Conservation (phyloP, 2,888 invertebrate genomes). For the Harmothoe impar region DNA sequence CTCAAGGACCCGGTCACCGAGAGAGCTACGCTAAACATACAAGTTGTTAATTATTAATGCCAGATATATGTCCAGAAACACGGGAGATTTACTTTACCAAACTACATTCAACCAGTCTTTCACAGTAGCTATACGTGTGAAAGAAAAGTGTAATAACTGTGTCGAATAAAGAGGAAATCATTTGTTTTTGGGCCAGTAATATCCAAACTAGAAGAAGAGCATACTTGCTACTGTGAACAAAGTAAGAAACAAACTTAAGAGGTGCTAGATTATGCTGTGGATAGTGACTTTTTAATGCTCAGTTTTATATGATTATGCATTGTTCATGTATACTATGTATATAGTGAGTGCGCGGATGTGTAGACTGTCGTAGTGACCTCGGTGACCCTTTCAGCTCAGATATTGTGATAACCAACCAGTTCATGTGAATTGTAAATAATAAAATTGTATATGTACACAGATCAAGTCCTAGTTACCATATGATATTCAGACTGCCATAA, state of each 20-base stretch:
- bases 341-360: background rate
- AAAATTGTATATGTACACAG: conserved; percentile 6
- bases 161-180: background rate
- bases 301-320: background rate
- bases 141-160: background rate
- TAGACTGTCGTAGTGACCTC: background rate
- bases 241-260: background rate
- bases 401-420: conserved; percentile 26
- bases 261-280: conserved; percentile 38
- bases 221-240: background rate
- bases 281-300: conserved; percentile 17
- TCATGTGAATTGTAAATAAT: conserved; percentile 47
- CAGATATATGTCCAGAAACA: background rate
- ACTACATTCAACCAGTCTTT: conserved; percentile 22
- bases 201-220: background rate
- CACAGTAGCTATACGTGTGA: background rate
- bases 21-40: background rate
- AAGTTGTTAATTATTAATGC: background rate
- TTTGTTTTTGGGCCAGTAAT: background rate
- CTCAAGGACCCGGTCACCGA: background rate
- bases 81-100: background rate
- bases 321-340: background rate
- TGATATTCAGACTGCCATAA: too few relatives aligned
- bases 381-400: conserved; percentile 52
- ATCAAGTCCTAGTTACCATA: too few relatives aligned